Evolutionary conservation across 2,888 invertebrate genomes (phyloP).

Genomic region (Melieria crassipennis): DNA sequence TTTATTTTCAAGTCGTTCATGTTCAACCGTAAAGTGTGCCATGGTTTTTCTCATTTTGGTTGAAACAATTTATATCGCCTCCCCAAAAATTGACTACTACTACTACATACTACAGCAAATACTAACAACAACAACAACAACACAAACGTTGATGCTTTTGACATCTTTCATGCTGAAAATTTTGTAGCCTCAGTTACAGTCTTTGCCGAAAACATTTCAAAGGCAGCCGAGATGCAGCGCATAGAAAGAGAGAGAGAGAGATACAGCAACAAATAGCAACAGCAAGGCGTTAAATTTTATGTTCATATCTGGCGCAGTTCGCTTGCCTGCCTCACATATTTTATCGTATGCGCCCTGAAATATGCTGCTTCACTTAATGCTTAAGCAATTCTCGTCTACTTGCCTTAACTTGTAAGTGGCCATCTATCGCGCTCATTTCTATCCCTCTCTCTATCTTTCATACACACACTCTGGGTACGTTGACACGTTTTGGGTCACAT

Average conservation of each 20-base stretch:
- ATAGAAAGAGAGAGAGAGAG: neutral
- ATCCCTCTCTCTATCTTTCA: too few species aligned
- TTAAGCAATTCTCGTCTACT: slow-evolving; percentile 12
- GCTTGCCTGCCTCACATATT: neutral
- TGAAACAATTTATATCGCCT: too few species aligned
- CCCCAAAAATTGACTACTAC: too few species aligned
- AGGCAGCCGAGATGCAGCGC: neutral
- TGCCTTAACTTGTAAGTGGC: neutral
- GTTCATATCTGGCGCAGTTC: slow-evolving; percentile 3
- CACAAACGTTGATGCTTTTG: slow-evolving; percentile 1
- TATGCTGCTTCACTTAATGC: slow-evolving; percentile 20
- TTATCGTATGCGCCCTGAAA: neutral
- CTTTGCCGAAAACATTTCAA: neutral
- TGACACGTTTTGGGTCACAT: too few species aligned
- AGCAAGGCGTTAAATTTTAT: slow-evolving; percentile 22
- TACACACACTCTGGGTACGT: too few species aligned
- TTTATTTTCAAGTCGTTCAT: too few species aligned
- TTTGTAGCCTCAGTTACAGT: too few species aligned
- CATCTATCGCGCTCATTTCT: too few species aligned
- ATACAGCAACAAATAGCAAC: neutral
- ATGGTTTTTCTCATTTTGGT: too few species aligned
- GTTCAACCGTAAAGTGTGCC: too few species aligned
- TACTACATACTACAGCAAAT: too few species aligned
- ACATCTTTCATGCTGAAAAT: neutral
- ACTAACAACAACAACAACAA: neutral